These are phyloP conservation scores for Prunella strophiata DNA, from an alignment of 2,797 vertebrate genomes.

Conservation along the genomic window DNA sequence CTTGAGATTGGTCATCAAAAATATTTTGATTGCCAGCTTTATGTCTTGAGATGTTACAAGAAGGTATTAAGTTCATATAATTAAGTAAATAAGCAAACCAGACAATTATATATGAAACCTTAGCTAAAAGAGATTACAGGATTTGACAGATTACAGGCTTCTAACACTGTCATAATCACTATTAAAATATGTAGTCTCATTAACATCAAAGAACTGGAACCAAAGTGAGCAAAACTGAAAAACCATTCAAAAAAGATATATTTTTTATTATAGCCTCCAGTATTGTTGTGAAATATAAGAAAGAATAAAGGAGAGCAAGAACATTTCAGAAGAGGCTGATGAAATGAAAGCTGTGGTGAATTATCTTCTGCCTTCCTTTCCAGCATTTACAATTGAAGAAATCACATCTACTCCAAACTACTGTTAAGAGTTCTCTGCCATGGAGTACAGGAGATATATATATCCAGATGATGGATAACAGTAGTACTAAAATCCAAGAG, in stretches of 20 bases:
- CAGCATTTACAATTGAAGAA: neutral
- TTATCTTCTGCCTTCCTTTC: neutral
- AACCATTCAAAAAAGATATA: neutral
- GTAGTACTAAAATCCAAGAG: neutral
- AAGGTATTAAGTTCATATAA: neutral
- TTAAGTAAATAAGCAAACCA: neutral
- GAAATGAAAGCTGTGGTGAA: neutral
- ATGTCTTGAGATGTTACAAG: neutral
- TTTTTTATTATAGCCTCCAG: neutral
- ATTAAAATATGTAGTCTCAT: conserved; percentile 42
- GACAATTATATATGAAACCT: neutral
- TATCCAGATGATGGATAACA: neutral
- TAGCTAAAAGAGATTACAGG: neutral
- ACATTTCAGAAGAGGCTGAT: neutral
- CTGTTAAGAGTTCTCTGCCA: neutral
- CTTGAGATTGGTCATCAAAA: neutral
- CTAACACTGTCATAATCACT: conserved; percentile 12
- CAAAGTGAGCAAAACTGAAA: neutral
- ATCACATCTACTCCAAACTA: neutral
- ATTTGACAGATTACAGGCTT: conserved; percentile 51
- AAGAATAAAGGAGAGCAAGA: neutral
- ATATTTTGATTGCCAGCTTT: neutral
- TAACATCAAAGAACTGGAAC: neutral
- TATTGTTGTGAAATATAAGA: neutral
- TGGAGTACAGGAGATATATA: neutral